phyloP scores from a whole-genome alignment of 2,113 vertebrate species.

The Oryzias curvinotus region DNA sequence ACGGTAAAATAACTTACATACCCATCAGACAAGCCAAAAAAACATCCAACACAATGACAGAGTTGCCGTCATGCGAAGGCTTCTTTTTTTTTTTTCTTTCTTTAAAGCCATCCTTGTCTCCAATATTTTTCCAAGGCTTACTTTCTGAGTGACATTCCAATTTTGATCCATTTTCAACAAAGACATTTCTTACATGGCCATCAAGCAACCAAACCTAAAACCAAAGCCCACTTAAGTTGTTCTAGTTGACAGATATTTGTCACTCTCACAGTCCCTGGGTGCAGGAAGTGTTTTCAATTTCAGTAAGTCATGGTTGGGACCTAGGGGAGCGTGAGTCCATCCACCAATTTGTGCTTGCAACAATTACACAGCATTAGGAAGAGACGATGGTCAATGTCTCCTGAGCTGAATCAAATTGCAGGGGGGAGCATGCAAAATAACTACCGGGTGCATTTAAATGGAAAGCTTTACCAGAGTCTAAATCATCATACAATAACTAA shows the following conservation, averaged over 20 bases:
- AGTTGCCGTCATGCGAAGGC: conserved; percentile 6
- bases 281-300: conserved; percentile 50
- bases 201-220: conserved; percentile 24
- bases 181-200: conserved; percentile 30
- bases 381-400: conserved; percentile 71
- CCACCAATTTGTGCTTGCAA: conserved; percentile 55
- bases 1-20: conserved; percentile 4
- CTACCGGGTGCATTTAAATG: conserved; percentile 83
- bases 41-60: conserved; percentile 25
- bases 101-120: conserved; percentile 3
- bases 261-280: conserved; percentile 43
- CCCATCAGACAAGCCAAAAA: conserved; percentile 41
- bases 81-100: not conserved
- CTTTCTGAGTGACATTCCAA: conserved; percentile 38
- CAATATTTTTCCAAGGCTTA: conserved; percentile 24
- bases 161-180: conserved; percentile 41
- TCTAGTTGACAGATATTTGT: conserved; percentile 44
- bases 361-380: conserved; percentile 80
- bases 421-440: conserved; percentile 82
- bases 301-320: conserved; percentile 38
- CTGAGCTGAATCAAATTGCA: conserved; percentile 81
- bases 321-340: conserved; percentile 41
- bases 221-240: conserved; percentile 37
- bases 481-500: conserved; percentile 83
- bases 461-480: conserved; percentile 85